Evolutionary conservation across 1,140 invertebrate genomes (phyloP), one percentile per base, ranked within the genome.

Genomic region (Acromyrmex echinatior): DNA sequence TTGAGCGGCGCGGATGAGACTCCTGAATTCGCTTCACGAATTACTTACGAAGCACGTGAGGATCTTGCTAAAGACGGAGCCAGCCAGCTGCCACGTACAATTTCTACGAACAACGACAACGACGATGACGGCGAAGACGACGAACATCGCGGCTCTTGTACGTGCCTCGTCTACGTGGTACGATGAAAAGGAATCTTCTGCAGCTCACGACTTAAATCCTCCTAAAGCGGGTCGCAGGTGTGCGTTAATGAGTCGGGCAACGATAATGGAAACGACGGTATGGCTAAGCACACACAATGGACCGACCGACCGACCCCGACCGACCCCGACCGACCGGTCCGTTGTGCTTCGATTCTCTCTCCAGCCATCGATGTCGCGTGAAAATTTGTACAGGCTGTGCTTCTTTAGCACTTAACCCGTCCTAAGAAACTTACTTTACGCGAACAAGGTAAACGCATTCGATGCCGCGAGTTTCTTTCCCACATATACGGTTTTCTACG

Each of bases 11-110:
- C 88, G 85, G 85, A 92, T 78, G 85, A 87, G 86, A 87, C 85
- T 88, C 74, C 63, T 86, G 80, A 89, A 93, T 93, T 94, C 92
- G 88, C 88, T 92, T 88, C 92, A 92, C 91, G 91, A 94, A 92
- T 93, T 92, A 93, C 91, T 93, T 92, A 92, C 71, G 88, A 88
- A 86, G 88, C 74, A 93, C 93, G 92, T 92, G 92, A 92, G 79
- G 21, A 87, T 88, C 86, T 77, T 93, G 87, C 86, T 58, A 90
- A 93, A 79, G 65, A 73, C 77, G 53, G n/a, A 39, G 49, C 79
- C 58, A 86, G 45, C 74, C 87, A 88, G 73, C 89, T 88, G 82
- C 66, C 76, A 45, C 80, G 77, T 77, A 68, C 81, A 84, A 80
- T 87, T 91, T 87, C 84, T 74, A 80, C 73, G 60, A 31, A 62